These are phyloP conservation scores for Sebastes fasciatus DNA, from an alignment of 2,113 vertebrate genomes.

Conservation along the genomic window DNA sequence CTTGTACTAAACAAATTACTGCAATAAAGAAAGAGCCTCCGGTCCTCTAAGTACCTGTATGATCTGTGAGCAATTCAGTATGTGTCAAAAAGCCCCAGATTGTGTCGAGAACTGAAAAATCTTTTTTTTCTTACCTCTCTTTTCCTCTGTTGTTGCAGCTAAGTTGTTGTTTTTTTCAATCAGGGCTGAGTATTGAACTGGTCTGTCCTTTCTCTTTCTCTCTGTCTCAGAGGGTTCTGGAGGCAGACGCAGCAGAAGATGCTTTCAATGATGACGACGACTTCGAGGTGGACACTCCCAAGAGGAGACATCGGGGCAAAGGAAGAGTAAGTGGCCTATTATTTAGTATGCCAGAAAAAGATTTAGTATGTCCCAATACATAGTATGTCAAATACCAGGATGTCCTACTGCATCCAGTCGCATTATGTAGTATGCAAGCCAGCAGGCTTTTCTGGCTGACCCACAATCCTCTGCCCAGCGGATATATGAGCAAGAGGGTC, in stretches of 20 bases:
- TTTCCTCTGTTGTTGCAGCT: no score
- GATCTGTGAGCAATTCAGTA: conserved; percentile 1
- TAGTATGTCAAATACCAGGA: no score
- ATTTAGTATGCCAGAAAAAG: no score
- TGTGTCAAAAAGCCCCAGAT: not conserved
- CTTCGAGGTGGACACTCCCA: conserved; percentile 95
- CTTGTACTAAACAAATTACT: not conserved
- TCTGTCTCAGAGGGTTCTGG: conserved; percentile 91
- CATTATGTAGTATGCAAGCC: no score
- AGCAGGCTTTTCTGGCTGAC: no score
- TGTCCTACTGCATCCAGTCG: no score
- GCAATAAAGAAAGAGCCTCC: not conserved
- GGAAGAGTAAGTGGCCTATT: conserved; percentile 89
- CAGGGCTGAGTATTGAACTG: not conserved
- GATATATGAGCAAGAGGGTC: no score
- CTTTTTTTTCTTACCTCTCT: not conserved
- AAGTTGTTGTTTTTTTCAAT: not conserved
- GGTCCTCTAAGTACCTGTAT: not conserved
- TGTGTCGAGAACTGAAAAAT: not conserved
- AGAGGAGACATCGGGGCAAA: conserved; percentile 95
- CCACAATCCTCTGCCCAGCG: no score
- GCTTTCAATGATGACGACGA: conserved; percentile 96
- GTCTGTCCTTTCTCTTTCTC: not conserved
- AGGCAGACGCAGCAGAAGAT: conserved; percentile 97
- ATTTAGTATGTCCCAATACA: no score